These are phyloP conservation scores for Peromyscus leucopus DNA, from an alignment of 2,113 vertebrate genomes.

Conservation along the genomic window DNA sequence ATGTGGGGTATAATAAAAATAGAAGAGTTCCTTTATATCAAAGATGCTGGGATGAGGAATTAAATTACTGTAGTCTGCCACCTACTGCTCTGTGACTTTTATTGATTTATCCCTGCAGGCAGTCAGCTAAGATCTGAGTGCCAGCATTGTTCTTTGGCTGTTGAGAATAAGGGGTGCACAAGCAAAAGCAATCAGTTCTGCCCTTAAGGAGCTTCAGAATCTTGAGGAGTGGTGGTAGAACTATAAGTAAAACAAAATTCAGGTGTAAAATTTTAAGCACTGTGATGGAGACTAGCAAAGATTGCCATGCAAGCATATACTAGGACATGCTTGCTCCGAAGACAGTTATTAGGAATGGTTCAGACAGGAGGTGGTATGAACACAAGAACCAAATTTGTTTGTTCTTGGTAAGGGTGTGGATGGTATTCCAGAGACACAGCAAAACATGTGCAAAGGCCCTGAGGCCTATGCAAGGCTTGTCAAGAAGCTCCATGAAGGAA, in stretches of 20 bases:
- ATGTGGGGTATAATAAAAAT: conserved; percentile 19
- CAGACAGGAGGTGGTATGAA: neutral
- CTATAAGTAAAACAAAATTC: neutral
- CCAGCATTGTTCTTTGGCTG: neutral
- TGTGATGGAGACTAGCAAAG: neutral
- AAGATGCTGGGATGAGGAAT: neutral
- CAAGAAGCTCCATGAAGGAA: neutral
- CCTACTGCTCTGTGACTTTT: neutral
- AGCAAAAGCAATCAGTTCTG: neutral
- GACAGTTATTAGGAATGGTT: neutral
- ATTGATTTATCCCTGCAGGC: neutral
- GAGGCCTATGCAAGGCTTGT: neutral
- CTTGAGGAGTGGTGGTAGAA: too few species aligned
- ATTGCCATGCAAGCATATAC: neutral
- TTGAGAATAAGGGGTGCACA: too few species aligned
- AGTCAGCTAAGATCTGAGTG: neutral
- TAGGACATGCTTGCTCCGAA: neutral
- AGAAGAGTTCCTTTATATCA: conserved; percentile 14
- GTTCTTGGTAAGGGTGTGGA: neutral
- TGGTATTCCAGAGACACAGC: neutral
- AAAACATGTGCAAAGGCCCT: neutral
- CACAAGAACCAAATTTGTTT: neutral
- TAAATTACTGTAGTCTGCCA: neutral
- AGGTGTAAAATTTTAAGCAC: neutral
- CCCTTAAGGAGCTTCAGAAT: neutral